Evolutionary conservation across 2,797 vertebrate genomes (phyloP), one percentile per base, ranked within the genome.

Genomic region (Pygocentrus nattereri): DNA sequence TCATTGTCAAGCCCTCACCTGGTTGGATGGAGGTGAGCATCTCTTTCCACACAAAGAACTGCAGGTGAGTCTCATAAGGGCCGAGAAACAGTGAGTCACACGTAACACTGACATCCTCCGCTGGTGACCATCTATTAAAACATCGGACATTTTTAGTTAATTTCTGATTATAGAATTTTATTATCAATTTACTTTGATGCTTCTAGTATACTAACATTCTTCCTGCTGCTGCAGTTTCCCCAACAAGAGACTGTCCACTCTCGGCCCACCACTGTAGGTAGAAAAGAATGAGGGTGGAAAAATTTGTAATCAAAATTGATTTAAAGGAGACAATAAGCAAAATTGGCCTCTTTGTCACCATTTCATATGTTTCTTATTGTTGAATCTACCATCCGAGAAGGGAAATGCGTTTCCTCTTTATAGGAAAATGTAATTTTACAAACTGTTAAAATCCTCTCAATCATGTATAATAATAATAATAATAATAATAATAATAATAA

Each of bases 11-110:
- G 41, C 41, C 41, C 41, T 52, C 44, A 85, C 87, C 85, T 86
- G 88, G 82, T 30, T 87, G 61, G 68, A 91, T 67, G 25, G 88
- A 64, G 72, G 85, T 76, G 19, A 89, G 84, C 90, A 93, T 90
- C 85, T 91, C 87, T 78, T 91, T 92, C 91, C 92, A 92, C 52
- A 91, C 47, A 49, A 91, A 92, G 79, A 90, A 90, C 85, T 90
- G 86, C 69, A 93, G 80, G 82, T 92, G 90, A 73, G 89, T 90
- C 76, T 90, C 90, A 76, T 88, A 86, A 1, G 89, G 89, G 23
- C 75, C 88, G 49, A 92, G 11, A 31, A 73, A 85, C 1, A 92
- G 73, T n/a, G 79, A 78, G 15, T 15, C 6, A 0, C 0, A 8
- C 38, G 27, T 72, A 69, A 89, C 82, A 7, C 30, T 54, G 18